Base-by-base conservation (phyloP, 2,888 invertebrate genomes). In the Calameuta idolon region DNA sequence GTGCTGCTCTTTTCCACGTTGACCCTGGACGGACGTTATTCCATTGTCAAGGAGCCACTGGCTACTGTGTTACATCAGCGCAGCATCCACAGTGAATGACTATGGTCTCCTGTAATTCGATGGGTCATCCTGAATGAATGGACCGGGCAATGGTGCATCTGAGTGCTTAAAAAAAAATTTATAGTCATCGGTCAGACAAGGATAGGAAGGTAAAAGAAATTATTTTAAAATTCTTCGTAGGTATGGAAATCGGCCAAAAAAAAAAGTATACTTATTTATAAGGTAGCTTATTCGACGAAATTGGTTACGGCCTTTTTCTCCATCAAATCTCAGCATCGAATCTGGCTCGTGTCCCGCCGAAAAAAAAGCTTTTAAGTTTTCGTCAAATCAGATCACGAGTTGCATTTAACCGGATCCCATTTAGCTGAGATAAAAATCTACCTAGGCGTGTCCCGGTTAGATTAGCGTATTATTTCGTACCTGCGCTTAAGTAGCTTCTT, bases 401-500 rank as follows among this genome's bases (percentile, higher is more conserved):
- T 87, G 84, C 87, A 85, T 89, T 90, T 89, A 89, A 91, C 87
- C 87, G 87, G 87, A 90, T 90, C 86, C 88, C 86, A 87, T 84
- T 89, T 87, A 71, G 83, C 84, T 77, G 82, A 82, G 90, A 90
- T 90, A 88, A 89, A 87, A 86, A 90, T 90, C 90, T 86, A 55
- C 55, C 55, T 55, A 55, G 55, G 55, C 55, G 55, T 55, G 23
- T 23, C 55, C 71, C 55, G 35, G 76, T 77, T 69, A 34, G 77
- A 81, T 82, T 77, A 75, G 69, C 77, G 75, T 69, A 75, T 81
- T 78, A 77, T 78, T 81, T 80, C 77, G 69, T 79, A 82, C 81
- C 79, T 80, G 81, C 71, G 23, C 71, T 71, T 71, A 33, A 34
- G 71, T 34, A 71, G 71, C 33, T 34, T 71, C 71, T 34, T 34